phyloP scores from a whole-genome alignment of 2,113 vertebrate genomes.

The Phylloscopus trochilus region DNA sequence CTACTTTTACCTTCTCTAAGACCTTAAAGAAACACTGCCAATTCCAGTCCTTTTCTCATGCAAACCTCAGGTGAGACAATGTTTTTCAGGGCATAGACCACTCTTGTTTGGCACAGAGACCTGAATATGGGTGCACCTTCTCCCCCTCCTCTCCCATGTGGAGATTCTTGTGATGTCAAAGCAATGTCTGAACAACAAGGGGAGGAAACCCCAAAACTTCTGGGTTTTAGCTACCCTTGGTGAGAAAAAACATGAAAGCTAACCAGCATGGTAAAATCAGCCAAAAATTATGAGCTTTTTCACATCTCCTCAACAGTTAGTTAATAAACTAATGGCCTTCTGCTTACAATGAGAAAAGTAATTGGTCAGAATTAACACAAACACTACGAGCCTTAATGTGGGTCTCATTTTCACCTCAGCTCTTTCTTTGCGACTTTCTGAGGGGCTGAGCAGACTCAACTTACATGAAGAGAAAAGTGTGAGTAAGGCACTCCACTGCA shows the following conservation, averaged over 20 bases:
- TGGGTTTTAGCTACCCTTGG: neutral
- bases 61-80: neutral
- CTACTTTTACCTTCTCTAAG: neutral
- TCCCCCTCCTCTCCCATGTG: neutral
- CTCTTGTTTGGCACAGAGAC: neutral
- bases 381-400: neutral
- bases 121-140: neutral
- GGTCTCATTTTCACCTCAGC: neutral
- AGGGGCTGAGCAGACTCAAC: neutral
- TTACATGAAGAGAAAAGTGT: neutral
- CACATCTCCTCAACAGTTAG: neutral
- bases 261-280: neutral
- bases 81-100: neutral
- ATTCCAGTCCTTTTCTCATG: neutral
- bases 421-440: neutral
- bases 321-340: neutral
- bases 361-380: neutral
- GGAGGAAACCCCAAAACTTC: neutral
- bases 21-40: neutral
- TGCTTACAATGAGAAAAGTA: neutral
- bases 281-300: neutral
- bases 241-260: neutral
- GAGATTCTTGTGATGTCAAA: neutral
- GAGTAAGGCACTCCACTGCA: neutral
- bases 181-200: neutral